Conservation (phyloP, 2,797 vertebrate genomes). For the Podarcis siculus region DNA sequence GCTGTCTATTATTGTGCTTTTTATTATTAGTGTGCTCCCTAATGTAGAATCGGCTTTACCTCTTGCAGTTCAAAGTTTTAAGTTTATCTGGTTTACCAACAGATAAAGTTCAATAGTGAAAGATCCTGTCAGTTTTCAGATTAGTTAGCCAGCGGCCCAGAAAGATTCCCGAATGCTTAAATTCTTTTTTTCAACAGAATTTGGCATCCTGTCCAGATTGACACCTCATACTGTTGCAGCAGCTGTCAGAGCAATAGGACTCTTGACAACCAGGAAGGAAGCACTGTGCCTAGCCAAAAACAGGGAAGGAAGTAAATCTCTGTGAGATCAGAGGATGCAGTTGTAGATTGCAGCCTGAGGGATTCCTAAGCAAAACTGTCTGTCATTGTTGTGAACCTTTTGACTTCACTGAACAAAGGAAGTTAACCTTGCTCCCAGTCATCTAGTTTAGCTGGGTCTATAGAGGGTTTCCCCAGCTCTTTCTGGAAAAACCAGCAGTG, state of each 20-base stretch:
- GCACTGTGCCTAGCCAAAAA: slow-evolving; percentile 53
- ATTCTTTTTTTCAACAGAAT: slow-evolving; percentile 37
- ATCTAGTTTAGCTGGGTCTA: not conserved
- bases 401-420: not conserved
- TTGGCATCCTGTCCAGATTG: slow-evolving; percentile 54
- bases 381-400: slow-evolving; percentile 4
- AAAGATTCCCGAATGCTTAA: not conserved
- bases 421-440: not conserved
- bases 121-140: not conserved
- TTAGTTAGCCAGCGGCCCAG: slow-evolving; percentile 30
- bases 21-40: not conserved
- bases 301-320: slow-evolving; percentile 62
- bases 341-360: slow-evolving; percentile 34
- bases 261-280: slow-evolving; percentile 67
- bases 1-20: not conserved
- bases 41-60: slow-evolving; percentile 34
- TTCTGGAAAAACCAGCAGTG: not conserved
- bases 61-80: not conserved
- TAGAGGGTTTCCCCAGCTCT: not conserved
- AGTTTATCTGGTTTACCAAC: slow-evolving; percentile 38
- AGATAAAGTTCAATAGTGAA: slow-evolving; percentile 18
- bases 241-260: slow-evolving; percentile 66
- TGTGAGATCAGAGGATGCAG: slow-evolving; percentile 39
- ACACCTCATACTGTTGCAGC: slow-evolving; percentile 49
- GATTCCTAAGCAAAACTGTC: slow-evolving; percentile 39